Evolutionary conservation across 2,888 invertebrate species (phyloP).

Genomic region (Magallana nippona): DNA sequence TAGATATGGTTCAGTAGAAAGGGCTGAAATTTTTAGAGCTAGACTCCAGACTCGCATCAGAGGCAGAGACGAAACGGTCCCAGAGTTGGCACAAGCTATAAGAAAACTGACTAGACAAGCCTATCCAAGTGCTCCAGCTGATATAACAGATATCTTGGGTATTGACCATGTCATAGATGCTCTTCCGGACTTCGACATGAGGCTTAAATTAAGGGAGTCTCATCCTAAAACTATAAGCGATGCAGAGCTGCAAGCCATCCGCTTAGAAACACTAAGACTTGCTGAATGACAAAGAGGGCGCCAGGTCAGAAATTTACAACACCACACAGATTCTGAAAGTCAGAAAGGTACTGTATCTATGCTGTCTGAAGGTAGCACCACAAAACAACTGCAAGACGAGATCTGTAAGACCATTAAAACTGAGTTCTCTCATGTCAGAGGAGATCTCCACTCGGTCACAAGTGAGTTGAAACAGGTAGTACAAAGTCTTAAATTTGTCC

Average conservation of each 20-base stretch:
- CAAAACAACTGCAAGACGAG: too few species aligned
- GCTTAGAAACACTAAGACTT: slow-evolving; percentile 46
- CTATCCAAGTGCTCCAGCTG: slow-evolving; percentile 46
- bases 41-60: slow-evolving; percentile 43
- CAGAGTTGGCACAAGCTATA: slow-evolving; percentile 54
- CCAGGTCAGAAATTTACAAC: too few species aligned
- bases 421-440: too few species aligned
- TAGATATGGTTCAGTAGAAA: slow-evolving; percentile 51
- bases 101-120: slow-evolving; percentile 52
- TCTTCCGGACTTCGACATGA: slow-evolving; percentile 50
- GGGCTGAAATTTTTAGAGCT: slow-evolving; percentile 51
- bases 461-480: too few species aligned
- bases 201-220: slow-evolving; percentile 47
- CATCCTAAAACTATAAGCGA: slow-evolving; percentile 46
- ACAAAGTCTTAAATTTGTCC: too few species aligned
- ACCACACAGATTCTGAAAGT: too few species aligned
- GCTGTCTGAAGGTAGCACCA: too few species aligned
- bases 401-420: too few species aligned
- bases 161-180: slow-evolving; percentile 56
- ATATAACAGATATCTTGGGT: slow-evolving; percentile 46
- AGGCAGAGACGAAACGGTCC: slow-evolving; percentile 50
- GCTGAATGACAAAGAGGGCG: slow-evolving; percentile 46
- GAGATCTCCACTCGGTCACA: too few species aligned
- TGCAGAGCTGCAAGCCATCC: slow-evolving; percentile 49
- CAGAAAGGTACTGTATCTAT: too few species aligned